Base-by-base conservation (phyloP, 2,113 vertebrate species). In the Myanophis thanlyinensis region DNA sequence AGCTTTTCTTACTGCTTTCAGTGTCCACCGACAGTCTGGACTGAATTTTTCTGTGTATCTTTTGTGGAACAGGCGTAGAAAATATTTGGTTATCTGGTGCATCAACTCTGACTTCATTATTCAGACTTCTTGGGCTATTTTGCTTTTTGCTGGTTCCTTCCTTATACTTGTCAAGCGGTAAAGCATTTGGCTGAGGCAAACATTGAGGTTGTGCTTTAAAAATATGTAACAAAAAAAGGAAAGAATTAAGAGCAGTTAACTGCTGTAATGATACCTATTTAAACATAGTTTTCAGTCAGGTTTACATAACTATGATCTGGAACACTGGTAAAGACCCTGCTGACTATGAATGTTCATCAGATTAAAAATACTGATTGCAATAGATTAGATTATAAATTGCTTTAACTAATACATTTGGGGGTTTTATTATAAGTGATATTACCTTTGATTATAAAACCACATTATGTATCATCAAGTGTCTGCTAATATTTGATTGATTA, bases 21-120 rank as follows among this genome's bases (percentile, higher is more conserved):
- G 98, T 99, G 98, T 98, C 98, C 93, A 99, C 98, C 0, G 99
- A 99, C 97, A 99, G 96, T 96, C 98, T 99, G 95, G 99, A 99
- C 94, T 98, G 98, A 92, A 99, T 97, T 96, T 99, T 99, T 93
- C 97, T 98, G 95, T 99, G 99, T 98, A 99, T 97, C 96, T 98
- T 99, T 96, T 99, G 98, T 12, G 99, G 98, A 95, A 99, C 99
- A 0, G 98, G 98, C 89, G 98, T 97, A 0, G 98, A 97, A 93
- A 98, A 97, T 95, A 97, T 98, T 97, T 95, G 97, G 92, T 95
- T 97, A 90, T 98, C 98, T 51, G 97, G 91, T 90, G 96, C 95
- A 0, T 87, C 15, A 0, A 93, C 96, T 85, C 96, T 97, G 96
- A 97, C 92, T 67, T 98, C 98, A 54, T 97, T 98, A 95, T 95